These are phyloP conservation scores for Echeneis naucrates DNA, from an alignment of 2,797 vertebrate species.

Conservation along the genomic window DNA sequence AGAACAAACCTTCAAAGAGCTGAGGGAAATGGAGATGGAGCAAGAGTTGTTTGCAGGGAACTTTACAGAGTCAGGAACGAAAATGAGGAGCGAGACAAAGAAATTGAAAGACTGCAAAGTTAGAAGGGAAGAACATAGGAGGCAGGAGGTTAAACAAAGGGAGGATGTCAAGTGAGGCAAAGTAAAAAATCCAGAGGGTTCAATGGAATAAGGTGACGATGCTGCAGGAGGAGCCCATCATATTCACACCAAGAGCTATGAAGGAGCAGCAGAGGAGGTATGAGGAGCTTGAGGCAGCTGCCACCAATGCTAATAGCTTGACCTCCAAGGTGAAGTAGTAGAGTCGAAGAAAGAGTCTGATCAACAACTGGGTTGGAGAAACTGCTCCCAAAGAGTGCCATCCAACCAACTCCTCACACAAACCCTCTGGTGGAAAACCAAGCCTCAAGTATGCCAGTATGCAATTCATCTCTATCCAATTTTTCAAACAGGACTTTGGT, in stretches of 20 bases:
- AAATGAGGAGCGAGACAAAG: background rate
- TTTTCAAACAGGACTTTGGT: background rate
- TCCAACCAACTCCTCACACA: background rate
- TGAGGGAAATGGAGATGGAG: no score
- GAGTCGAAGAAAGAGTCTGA: background rate
- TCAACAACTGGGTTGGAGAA: background rate
- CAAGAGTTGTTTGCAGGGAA: background rate
- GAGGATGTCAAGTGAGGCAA: no score
- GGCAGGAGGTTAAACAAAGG: no score
- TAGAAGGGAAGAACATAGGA: background rate
- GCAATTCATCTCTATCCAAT: background rate
- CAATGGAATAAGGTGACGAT: background rate
- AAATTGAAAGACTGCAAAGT: background rate
- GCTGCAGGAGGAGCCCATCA: background rate
- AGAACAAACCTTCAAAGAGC: no score
- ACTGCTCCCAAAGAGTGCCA: background rate
- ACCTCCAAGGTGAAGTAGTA: background rate
- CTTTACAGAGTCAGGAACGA: background rate
- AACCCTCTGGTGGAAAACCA: background rate
- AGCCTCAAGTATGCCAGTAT: background rate
- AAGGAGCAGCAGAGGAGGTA: background rate
- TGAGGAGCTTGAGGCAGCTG: background rate
- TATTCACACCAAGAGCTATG: background rate
- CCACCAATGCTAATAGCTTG: no score
- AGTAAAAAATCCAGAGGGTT: background rate